Evolutionary conservation across 2,113 vertebrate species (phyloP), one percentile per base, ranked within the genome.

Genomic region (Notothenia rossii): DNA sequence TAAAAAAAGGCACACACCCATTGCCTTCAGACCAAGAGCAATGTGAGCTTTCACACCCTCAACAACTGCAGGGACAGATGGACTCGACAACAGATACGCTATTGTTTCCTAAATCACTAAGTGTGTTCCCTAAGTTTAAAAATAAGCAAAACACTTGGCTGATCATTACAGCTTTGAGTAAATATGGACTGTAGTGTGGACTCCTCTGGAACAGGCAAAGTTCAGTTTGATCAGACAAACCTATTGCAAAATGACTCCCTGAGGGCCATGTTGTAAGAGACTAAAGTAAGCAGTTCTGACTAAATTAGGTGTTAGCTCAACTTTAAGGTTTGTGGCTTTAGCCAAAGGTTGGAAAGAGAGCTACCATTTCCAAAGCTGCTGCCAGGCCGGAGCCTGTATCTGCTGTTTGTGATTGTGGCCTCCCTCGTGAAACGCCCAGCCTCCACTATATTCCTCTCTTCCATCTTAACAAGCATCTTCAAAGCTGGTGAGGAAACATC

Each of bases 401-500:
- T 71, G 63, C 76, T 49, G 62, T 18, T 15, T 20, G 22, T 22
- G 50, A 77, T 22, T 62, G 82, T 22, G 79, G 79, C 61, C 79
- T 81, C 77, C 53, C 59, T 88, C 6, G 0, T 79, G 75, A 84
- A 79, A 68, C 10, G 0, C 63, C 51, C 71, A 71, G 9, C 36
- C 73, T 88, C 80, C 65, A 69, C 68, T 66, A 55, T 59, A 51
- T 59, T 81, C 63, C 72, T 65, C 67, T 65, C 29, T 63, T 73
- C 48, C 53, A 61, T 82, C 77, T 89, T 89, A 75, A 88, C 77
- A 67, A 71, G 65, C 74, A 55, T 85, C 82, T 88, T 92, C 81
- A 89, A 88, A 91, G 82, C 72, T 36, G 25, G 40, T 72, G 78
- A 87, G 86, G 84, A 91, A 91, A 91, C 88, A 90, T 89, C 85